Evolutionary conservation across 2,888 invertebrate genomes (phyloP).

Genomic region (Volucella inanis): DNA sequence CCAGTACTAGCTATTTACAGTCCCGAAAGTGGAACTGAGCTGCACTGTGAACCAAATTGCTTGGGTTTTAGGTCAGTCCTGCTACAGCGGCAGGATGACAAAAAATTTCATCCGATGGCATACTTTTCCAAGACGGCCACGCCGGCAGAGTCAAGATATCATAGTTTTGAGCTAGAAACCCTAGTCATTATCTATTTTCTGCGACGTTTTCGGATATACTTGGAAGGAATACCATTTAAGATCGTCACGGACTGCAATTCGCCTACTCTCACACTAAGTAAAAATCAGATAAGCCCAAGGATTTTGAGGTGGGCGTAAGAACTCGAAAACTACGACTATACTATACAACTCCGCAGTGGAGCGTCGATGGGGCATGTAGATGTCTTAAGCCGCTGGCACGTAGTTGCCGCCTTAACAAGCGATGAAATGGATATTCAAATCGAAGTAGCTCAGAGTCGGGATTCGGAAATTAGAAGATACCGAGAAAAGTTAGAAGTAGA

Average conservation of each 20-base stretch:
- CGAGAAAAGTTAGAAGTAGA: too few relatives aligned
- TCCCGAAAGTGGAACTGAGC: slow-evolving; percentile 76
- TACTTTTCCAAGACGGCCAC: slow-evolving; percentile 77
- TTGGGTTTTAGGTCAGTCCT: slow-evolving; percentile 76
- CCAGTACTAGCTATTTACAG: slow-evolving; percentile 77
- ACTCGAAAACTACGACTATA: too few relatives aligned
- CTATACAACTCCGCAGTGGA: not conserved
- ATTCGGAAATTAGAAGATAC: not conserved
- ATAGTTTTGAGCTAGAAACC: slow-evolving; percentile 78
- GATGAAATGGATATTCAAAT: too few relatives aligned
- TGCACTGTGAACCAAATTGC: slow-evolving; percentile 78
- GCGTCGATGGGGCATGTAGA: not conserved
- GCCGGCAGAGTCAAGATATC: slow-evolving; percentile 75
- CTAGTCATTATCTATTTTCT: slow-evolving; percentile 77
- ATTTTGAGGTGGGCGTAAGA: too few relatives aligned
- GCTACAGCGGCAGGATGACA: slow-evolving; percentile 70
- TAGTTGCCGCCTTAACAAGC: not conserved
- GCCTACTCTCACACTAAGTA: slow-evolving; percentile 75
- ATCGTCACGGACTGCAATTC: slow-evolving; percentile 78
- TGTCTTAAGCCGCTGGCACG: too few relatives aligned
- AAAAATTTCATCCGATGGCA: slow-evolving; percentile 76
- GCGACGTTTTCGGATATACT: slow-evolving; percentile 76
- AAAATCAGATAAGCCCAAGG: slow-evolving; percentile 43
- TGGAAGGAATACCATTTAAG: slow-evolving; percentile 76
- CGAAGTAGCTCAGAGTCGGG: not conserved